phyloP scores from a whole-genome alignment of 2,113 vertebrate genomes.

The Thymallus thymallus region DNA sequence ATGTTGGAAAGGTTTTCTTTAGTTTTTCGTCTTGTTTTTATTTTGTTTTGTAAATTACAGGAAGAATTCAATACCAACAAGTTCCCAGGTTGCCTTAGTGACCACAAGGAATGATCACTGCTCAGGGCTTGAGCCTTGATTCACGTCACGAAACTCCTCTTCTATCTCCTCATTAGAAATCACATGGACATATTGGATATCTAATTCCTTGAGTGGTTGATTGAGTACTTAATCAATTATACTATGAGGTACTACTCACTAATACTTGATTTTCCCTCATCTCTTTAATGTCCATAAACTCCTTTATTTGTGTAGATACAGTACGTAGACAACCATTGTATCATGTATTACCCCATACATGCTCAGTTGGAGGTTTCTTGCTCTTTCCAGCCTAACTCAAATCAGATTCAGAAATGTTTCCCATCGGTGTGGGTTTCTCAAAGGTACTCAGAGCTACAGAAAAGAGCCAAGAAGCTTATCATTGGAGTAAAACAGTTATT shows the following conservation, averaged over 20 bases:
- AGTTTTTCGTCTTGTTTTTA: constrained; percentile 19
- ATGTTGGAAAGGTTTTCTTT: constrained; percentile 25
- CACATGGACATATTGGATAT: no score
- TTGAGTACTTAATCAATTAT: constrained; percentile 28
- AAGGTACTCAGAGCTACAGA: constrained; percentile 68
- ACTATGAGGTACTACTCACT: constrained; percentile 58
- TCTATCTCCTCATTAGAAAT: neutral
- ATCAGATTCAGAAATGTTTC: constrained; percentile 68
- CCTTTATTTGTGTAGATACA: constrained; percentile 3
- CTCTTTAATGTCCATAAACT: constrained; percentile 28
- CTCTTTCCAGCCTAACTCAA: constrained; percentile 77
- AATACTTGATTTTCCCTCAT: constrained; percentile 24
- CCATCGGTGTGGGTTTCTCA: constrained; percentile 39
- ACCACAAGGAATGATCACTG: constrained; percentile 47
- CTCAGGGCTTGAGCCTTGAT: constrained; percentile 7
- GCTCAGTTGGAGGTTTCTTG: constrained; percentile 61
- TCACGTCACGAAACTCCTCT: neutral
- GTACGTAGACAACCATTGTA: neutral
- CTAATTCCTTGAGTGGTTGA: neutral
- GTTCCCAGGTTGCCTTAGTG: constrained; percentile 43
- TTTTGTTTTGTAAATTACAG: constrained; percentile 25
- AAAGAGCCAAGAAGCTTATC: constrained; percentile 25
- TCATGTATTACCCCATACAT: constrained; percentile 15
- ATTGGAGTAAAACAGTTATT: constrained; percentile 30
- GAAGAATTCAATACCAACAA: constrained; percentile 39